phyloP scores from a whole-genome alignment of 2,888 invertebrate species.

The Rugalucina vietnamica region DNA sequence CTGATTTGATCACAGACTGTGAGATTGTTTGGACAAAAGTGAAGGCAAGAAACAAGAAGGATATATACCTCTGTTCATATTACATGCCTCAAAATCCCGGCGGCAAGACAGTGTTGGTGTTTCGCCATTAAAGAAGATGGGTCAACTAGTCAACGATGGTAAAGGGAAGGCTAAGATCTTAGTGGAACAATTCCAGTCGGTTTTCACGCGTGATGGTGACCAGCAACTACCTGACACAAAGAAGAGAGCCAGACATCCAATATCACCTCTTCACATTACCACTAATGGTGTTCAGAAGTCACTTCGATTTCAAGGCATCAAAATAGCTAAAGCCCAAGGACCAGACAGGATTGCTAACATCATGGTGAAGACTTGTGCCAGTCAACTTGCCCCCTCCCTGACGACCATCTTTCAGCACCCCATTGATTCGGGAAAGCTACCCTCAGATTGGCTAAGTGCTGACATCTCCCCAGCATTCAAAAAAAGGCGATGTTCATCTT shows the following conservation, averaged over 20 bases:
- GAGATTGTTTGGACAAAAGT: no score
- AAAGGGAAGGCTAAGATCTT: conserved; percentile 50
- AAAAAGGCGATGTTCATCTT: conserved; percentile 42
- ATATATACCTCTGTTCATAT: no score
- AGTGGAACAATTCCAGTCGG: conserved; percentile 48
- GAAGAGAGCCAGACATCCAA: not conserved
- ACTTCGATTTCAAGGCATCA: conserved; percentile 31
- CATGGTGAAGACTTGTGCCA: conserved; percentile 38
- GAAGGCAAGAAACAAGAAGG: no score
- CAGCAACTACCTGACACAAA: not conserved
- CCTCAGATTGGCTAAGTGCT: no score
- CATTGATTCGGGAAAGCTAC: conserved; percentile 19
- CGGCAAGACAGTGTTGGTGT: conserved; percentile 47
- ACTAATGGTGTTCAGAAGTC: conserved; percentile 16
- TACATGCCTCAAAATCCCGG: no score
- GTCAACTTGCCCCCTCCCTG: conserved; percentile 32
- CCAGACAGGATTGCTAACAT: conserved; percentile 39
- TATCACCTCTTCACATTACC: not conserved
- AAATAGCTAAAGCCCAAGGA: conserved; percentile 40
- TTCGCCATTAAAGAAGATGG: conserved; percentile 47
- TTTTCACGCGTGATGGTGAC: conserved; percentile 39
- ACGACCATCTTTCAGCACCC: conserved; percentile 28
- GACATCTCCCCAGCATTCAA: conserved; percentile 37
- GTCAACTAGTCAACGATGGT: conserved; percentile 33
- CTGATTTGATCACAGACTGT: no score